Evolutionary conservation across 2,113 vertebrate genomes (phyloP).

Genomic region (Mesembrinibis cayennensis): DNA sequence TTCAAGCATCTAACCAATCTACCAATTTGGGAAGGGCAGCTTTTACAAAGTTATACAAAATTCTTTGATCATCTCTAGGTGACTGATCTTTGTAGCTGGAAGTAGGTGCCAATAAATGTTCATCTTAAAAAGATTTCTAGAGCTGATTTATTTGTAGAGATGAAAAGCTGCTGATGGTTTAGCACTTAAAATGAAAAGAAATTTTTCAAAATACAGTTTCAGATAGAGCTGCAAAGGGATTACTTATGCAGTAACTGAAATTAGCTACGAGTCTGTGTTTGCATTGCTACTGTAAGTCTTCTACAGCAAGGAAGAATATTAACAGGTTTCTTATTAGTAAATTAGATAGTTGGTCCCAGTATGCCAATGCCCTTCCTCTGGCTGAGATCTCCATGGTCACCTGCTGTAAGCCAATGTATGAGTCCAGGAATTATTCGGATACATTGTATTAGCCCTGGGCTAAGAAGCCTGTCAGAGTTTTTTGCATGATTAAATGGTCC

Average conservation of each 20-base stretch:
- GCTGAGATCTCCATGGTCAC: not conserved
- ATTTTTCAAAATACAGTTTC: not conserved
- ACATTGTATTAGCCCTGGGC: not conserved
- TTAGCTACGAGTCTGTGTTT: not conserved
- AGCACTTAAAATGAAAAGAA: not conserved
- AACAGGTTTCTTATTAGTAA: not conserved
- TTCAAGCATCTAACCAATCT: not conserved
- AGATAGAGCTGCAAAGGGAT: not conserved
- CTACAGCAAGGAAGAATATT: not conserved
- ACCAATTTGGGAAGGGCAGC: not conserved
- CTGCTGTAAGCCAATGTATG: not conserved
- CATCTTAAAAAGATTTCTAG: not conserved
- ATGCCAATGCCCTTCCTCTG: not conserved
- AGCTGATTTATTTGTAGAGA: not conserved
- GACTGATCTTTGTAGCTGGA: not conserved
- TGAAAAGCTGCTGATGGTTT: not conserved
- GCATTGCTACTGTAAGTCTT: not conserved
- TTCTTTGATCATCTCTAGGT: not conserved
- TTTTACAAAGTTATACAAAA: not conserved
- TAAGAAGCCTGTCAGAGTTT: not conserved
- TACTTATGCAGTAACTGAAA: not conserved
- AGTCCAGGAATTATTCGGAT: not conserved
- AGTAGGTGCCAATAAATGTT: not conserved
- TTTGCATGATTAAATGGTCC: not conserved
- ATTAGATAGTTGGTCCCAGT: not conserved